phyloP scores from a whole-genome alignment of 2,888 invertebrate genomes.

The Stenodema calcarata region DNA sequence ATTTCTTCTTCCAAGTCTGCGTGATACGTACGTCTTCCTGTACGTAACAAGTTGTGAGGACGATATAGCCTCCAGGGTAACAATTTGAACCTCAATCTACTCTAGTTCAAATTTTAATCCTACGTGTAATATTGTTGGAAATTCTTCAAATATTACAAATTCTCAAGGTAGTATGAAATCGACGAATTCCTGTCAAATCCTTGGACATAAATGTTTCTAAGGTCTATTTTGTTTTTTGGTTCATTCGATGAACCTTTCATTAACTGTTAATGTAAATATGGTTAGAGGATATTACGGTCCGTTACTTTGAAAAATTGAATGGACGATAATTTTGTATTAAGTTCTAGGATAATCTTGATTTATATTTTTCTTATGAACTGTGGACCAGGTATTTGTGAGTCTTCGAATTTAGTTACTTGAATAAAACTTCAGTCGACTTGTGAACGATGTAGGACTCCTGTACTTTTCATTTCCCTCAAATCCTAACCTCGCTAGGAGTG shows the following conservation, averaged over 20 bases:
- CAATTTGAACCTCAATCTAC: not conserved
- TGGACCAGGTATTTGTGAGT: slow-evolving; percentile 38
- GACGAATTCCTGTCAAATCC: not conserved
- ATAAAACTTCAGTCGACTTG: slow-evolving; percentile 5
- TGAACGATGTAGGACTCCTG: not conserved
- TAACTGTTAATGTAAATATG: not conserved
- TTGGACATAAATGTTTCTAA: not conserved
- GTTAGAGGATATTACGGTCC: not conserved
- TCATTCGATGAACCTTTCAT: not conserved
- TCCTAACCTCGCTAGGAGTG: not conserved
- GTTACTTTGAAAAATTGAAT: not conserved
- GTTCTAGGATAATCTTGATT: slow-evolving; percentile 11
- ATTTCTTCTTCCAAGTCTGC: not conserved
- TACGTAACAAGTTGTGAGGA: not conserved
- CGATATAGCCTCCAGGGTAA: no score
- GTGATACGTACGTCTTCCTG: not conserved
- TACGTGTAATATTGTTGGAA: not conserved
- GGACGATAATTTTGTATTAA: not conserved
- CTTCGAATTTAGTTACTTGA: slow-evolving; percentile 28
- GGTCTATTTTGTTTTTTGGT: not conserved
- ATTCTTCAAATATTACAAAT: no score
- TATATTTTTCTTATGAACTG: slow-evolving; percentile 39
- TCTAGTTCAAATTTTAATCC: not conserved
- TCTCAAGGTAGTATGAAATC: not conserved
- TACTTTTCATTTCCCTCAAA: not conserved